Evolutionary conservation across 1,140 invertebrate genomes (phyloP).

Genomic region (Drosophila dunni): DNA sequence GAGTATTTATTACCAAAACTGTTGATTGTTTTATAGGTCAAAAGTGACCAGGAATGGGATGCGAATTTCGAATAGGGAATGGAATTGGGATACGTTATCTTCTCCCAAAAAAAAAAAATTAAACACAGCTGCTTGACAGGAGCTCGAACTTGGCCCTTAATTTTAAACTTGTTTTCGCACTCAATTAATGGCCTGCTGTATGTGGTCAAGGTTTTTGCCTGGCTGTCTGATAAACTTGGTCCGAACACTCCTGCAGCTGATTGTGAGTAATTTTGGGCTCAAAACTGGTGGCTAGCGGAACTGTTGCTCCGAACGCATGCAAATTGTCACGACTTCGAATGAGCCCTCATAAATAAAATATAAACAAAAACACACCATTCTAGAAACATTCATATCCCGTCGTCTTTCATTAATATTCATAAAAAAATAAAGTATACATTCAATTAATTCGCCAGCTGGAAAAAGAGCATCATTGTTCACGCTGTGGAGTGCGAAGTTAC

Average conservation of each 20-base stretch:
- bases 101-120: not conserved
- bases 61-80: not conserved
- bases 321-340: conserved; percentile 26
- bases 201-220: conserved; percentile 30
- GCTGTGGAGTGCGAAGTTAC: conserved; percentile 48
- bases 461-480: conserved; percentile 65
- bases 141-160: conserved; percentile 30
- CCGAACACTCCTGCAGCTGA: conserved; percentile 12
- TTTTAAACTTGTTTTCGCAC: conserved; percentile 38
- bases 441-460: conserved; percentile 18
- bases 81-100: conserved; percentile 13
- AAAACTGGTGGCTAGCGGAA: conserved; percentile 23
- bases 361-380: conserved; percentile 22
- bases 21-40: conserved; percentile 31
- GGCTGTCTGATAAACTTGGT: not conserved
- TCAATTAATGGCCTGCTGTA: conserved; percentile 26
- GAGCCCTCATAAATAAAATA: conserved; percentile 69
- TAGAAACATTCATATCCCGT: conserved; percentile 27
- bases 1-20: conserved; percentile 14
- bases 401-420: conserved; percentile 42
- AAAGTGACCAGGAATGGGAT: conserved; percentile 20
- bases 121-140: not conserved
- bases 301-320: conserved; percentile 23
- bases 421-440: conserved; percentile 30
- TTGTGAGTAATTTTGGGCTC: conserved; percentile 38